These are phyloP conservation scores for Antheraea pernyi DNA, from an alignment of 1,140 invertebrate species.

Conservation along the genomic window DNA sequence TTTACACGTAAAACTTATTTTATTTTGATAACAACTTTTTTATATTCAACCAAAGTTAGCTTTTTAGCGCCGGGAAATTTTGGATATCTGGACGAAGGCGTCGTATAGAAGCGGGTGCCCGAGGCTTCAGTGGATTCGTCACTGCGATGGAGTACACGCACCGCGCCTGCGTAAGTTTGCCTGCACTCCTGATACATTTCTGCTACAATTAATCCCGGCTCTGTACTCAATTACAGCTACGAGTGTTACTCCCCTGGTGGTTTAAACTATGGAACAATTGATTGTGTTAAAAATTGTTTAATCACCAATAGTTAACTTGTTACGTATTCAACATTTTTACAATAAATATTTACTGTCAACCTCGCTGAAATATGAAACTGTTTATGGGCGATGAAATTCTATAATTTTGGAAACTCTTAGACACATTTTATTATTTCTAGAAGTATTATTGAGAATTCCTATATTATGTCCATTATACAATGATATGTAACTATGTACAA, in stretches of 20 bases:
- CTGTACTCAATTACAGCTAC: conserved; percentile 66
- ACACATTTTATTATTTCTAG: no score
- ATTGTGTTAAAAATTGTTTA: conserved; percentile 10
- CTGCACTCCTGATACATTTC: conserved; percentile 69
- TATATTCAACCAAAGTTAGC: background rate
- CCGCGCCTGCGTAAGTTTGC: conserved; percentile 66
- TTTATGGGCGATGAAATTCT: no score
- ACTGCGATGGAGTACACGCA: conserved; percentile 53
- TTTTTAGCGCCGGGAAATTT: background rate
- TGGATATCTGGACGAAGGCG: background rate
- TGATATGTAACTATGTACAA: no score
- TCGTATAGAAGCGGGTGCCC: conserved; percentile 36
- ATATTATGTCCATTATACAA: no score
- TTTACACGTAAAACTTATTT: conserved; percentile 14
- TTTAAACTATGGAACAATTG: conserved; percentile 28
- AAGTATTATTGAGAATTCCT: no score
- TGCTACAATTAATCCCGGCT: conserved; percentile 69
- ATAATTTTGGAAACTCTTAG: no score
- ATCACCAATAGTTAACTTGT: background rate
- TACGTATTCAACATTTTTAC: no score
- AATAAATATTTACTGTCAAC: no score
- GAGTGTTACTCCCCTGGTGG: conserved; percentile 31
- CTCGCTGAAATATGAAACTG: no score
- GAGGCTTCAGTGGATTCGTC: conserved; percentile 43
- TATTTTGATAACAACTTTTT: background rate